Conservation (phyloP, 2,113 vertebrate genomes). For the Gorsachius goisagi region DNA sequence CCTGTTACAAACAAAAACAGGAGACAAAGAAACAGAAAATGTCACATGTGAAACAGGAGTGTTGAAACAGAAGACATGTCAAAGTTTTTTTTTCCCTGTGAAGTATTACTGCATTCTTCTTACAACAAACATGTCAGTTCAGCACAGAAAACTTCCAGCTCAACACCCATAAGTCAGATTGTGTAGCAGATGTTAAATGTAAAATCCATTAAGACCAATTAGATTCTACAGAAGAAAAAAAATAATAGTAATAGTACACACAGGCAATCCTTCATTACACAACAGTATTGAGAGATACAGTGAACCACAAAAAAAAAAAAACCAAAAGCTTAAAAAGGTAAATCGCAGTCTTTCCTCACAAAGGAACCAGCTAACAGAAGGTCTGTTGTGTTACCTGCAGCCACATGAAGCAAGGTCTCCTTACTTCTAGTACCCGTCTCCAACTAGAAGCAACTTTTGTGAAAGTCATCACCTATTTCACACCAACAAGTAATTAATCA, state of each 20-base stretch:
- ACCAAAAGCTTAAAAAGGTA: neutral
- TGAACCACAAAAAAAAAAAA: neutral
- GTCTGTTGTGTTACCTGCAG: neutral
- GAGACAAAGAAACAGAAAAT: neutral
- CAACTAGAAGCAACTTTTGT: neutral
- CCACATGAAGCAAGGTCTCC: neutral
- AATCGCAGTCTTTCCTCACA: neutral
- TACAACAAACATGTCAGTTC: neutral
- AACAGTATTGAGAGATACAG: neutral
- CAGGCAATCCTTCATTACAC: neutral
- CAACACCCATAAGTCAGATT: conserved; percentile 27
- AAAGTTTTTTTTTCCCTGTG: neutral
- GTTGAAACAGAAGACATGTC: neutral
- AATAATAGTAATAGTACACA: neutral
- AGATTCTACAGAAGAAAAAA: conserved; percentile 11
- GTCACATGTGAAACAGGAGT: neutral
- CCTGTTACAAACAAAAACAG: neutral
- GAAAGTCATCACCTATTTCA: neutral
- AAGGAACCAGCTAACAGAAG: neutral
- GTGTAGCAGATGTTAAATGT: conserved; percentile 50
- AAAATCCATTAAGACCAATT: conserved; percentile 61
- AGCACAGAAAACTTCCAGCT: conserved; percentile 25
- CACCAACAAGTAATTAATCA: neutral
- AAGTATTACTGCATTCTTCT: neutral
- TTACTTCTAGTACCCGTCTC: neutral